Evolutionary conservation across 2,113 vertebrate genomes (phyloP), one percentile per base, ranked within the genome.

Genomic region (Hippoglossus stenolepis): DNA sequence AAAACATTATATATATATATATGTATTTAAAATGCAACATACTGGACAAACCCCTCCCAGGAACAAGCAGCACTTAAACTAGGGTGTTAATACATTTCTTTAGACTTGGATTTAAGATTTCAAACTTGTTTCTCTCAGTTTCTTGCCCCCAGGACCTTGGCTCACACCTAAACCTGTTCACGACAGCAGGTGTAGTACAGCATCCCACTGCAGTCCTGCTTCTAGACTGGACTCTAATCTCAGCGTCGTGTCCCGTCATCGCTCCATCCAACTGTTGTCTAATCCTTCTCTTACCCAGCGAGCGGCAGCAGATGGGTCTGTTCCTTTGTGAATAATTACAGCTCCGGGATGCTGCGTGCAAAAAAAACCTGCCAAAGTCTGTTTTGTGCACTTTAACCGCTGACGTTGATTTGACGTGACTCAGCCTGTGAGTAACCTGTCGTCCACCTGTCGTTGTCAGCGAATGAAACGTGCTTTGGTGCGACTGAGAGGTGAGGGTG

Each of bases 241-340:
- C 40, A 26, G 54, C 56, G 20, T 20, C 74, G 74, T 57, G 64
- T 74, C 59, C 67, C 70, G 35, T 74, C 76, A 18, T 23, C 1
- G 10, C 51, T 67, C 70, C 68, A 58, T 77, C 72, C 80, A 80
- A 85, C 78, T 76, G 81, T 72, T 72, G 56, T 69, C 77, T 86
- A 70, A 85, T 86, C 75, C 69, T 38, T 21, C 57, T 58, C 69
- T 56, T 67, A 69, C n/a, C 43, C 63, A n/a, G 65, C 69, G 51
- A 79, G 43, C 73, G 56, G 75, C 70, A 71, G 82, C 80, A 91
- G 83, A 85, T 81, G 77, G 79, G 71, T 65, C 54, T 72, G 68
- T n/a, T 86, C 83, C 85, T 69, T 81, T 65, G 80, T 84, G 74
- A 86, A 83, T 85, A 84, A 87, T 80, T 56, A 51, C 69, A 66